These are phyloP conservation scores for Acropternis orthonyx DNA, from an alignment of 2,797 vertebrate genomes.

Conservation along the genomic window DNA sequence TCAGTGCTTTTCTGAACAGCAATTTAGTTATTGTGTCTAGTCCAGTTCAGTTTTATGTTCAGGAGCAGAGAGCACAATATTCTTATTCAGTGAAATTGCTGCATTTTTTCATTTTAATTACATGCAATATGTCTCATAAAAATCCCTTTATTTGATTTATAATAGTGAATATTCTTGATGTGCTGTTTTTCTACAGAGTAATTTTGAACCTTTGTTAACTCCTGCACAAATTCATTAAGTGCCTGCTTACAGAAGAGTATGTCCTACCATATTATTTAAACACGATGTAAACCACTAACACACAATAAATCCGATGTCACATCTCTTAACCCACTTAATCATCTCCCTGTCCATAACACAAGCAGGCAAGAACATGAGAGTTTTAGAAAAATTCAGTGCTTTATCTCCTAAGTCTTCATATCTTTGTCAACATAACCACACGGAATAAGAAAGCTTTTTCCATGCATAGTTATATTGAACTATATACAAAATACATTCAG, in stretches of 20 bases:
- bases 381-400: conserved; percentile 1
- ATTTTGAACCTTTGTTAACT: not conserved
- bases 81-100: not conserved
- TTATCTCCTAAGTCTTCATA: not conserved
- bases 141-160: conserved; percentile 11
- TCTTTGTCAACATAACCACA: not conserved
- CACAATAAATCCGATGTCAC: not conserved
- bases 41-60: not conserved
- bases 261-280: not conserved
- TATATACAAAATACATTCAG: not conserved
- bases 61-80: not conserved
- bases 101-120: not conserved
- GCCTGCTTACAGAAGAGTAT: not conserved
- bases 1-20: not conserved
- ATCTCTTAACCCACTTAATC: not conserved
- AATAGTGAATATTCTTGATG: not conserved
- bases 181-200: not conserved
- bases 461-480: not conserved
- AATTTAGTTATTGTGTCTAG: not conserved
- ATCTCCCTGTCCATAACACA: not conserved
- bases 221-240: conserved; percentile 4
- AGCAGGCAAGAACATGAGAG: not conserved
- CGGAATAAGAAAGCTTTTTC: not conserved
- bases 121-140: not conserved
- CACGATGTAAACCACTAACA: not conserved